Evolutionary conservation across 1,140 invertebrate species (phyloP).

Genomic region (Magallana ariakensis): DNA sequence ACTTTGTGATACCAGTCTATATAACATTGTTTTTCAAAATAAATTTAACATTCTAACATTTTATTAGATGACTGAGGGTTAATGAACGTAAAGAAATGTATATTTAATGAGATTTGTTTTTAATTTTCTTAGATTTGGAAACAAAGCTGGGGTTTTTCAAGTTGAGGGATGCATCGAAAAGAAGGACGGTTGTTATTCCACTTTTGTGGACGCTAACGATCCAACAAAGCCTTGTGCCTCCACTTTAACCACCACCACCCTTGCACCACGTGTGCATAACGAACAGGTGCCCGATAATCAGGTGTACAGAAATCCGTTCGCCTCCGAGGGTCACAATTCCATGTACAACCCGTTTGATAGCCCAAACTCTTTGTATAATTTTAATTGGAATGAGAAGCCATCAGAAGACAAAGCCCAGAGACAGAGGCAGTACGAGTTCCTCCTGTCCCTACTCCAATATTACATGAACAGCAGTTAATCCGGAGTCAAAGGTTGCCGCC

Average conservation of each 20-base stretch:
- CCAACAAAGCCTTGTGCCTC: not conserved
- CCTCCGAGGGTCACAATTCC: not conserved
- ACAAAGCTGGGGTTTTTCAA: not conserved
- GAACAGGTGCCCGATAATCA: not conserved
- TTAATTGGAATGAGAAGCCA: not conserved
- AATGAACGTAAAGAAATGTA: not conserved
- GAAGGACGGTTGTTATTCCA: conserved; percentile 41
- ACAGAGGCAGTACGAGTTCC: not conserved
- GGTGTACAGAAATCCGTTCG: not conserved
- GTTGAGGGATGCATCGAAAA: conserved; percentile 29
- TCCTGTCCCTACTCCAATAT: not conserved
- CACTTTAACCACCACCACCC: not conserved
- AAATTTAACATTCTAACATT: no score
- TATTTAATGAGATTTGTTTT: not conserved
- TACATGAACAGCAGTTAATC: not conserved
- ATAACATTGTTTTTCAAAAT: no score
- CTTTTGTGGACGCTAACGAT: conserved; percentile 12
- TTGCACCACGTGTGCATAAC: not conserved
- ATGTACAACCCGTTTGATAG: not conserved
- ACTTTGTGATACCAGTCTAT: no score
- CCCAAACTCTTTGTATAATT: not conserved
- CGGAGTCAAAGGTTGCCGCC: not conserved
- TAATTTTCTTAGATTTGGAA: conserved; percentile 32
- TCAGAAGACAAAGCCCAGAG: not conserved
- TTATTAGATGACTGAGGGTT: no score